Evolutionary conservation across 2,113 vertebrate species (phyloP).

Genomic region (Sinocyclocheilus rhinocerous): DNA sequence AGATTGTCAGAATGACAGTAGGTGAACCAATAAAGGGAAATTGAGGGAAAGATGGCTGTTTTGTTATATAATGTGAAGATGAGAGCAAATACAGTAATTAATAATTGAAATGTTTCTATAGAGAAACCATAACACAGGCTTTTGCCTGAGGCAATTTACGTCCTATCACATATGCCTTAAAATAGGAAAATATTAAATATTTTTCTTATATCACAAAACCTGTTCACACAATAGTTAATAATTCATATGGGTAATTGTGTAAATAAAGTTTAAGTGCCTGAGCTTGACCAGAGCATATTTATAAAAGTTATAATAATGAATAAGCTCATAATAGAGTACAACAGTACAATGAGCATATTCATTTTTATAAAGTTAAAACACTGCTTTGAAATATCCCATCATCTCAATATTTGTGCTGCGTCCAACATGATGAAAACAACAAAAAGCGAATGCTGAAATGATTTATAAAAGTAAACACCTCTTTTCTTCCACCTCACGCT

Average conservation of each 20-base stretch:
- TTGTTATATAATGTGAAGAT: slow-evolving; percentile 25
- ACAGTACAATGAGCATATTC: neutral
- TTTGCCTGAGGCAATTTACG: neutral
- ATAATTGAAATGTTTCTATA: slow-evolving; percentile 20
- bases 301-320: neutral
- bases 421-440: neutral
- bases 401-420: slow-evolving; percentile 6
- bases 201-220: neutral
- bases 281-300: neutral
- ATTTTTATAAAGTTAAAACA: neutral
- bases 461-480: slow-evolving; percentile 1
- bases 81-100: slow-evolving; percentile 2
- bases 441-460: slow-evolving; percentile 15
- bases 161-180: neutral
- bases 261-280: neutral
- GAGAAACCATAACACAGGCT: neutral
- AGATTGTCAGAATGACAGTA: neutral
- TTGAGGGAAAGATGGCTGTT: slow-evolving; percentile 12
- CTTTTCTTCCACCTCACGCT: slow-evolving; percentile 57
- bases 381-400: slow-evolving; percentile 31
- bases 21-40: no score
- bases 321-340: no score
- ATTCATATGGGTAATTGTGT: neutral
- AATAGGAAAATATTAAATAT: neutral
- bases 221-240: neutral